Base-by-base conservation (phyloP, 2,113 vertebrate genomes). In the Takifugu flavidus region DNA sequence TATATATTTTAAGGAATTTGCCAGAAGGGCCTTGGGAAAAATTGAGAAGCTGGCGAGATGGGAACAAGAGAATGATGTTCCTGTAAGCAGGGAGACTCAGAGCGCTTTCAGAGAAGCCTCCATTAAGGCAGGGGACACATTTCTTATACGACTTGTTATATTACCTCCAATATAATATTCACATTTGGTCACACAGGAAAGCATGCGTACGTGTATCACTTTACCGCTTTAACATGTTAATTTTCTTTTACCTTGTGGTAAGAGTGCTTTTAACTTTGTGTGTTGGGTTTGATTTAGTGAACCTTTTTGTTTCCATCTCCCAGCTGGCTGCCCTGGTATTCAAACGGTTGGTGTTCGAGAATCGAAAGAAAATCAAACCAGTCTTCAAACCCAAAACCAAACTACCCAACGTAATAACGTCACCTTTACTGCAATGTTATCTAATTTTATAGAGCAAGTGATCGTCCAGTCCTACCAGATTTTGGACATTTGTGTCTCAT, bases 311-410 rank as follows among this genome's bases (percentile, higher is more conserved):
- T 11, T 3, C 34, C 8, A 39, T 67, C 14, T 78, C 75, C 53
- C 73, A 99, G 96, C 90, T 99, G 87, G 92, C 92, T 27, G 82
- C 90, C 60, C 93, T 98, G 94, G 87, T 98, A 65, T 98, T 98
- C 81, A 98, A 95, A 82, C 89, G 91, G 65, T 86, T 90, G 11
- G 92, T 91, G 1, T 96, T 91, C 87, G 94, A 94, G 81, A 79
- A 88, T 44, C 88, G 92, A 82, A 94, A 84, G 82, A 94, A 85
- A 74, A 84, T 56, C 0, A 94, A 93, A 84, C 27, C 27, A 14
- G 4, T 57, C 2, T 80, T 86, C 47, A 91, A 72, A 72, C 72
- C 73, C 34, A 94, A 91, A 77, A 53, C 73, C 57, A 94, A 85
- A 70, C 53, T 76, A 31, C 86, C 88, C 42, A 90, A 77, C 27